Percentiles rank a stretch among this genome's conserved stretches.
These are phyloP conservation scores for Dorcus hopei DNA, from an alignment of 2,888 invertebrate species.

Conservation along the genomic window DNA sequence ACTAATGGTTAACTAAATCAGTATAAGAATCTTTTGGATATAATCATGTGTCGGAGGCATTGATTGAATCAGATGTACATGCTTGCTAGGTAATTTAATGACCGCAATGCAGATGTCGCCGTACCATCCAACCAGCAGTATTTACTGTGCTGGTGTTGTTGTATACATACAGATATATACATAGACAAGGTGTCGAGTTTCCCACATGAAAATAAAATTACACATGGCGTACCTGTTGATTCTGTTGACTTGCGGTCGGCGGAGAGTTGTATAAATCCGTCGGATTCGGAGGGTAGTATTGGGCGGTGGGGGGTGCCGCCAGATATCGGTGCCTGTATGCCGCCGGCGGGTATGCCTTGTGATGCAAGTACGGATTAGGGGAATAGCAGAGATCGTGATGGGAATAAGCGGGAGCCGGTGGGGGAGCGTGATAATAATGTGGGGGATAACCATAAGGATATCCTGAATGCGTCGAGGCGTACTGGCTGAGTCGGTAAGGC, in stretches of 20 bases:
- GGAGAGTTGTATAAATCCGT: constrained; percentile 52
- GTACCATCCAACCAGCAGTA: too few species aligned
- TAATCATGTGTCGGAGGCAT: too few species aligned
- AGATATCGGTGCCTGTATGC: constrained; percentile 40
- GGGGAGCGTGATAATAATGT: constrained; percentile 53
- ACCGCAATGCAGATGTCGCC: background rate
- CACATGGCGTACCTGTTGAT: constrained; percentile 35
- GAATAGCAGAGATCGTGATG: constrained; percentile 55
- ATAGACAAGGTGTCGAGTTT: background rate
- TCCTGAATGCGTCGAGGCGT: constrained; percentile 41
- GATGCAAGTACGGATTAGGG: constrained; percentile 43
- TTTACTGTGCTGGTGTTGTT: too few species aligned
- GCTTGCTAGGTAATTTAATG: too few species aligned
- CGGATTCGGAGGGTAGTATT: constrained; percentile 54
- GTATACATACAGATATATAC: too few species aligned
- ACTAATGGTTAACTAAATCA: too few species aligned
- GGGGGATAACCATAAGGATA: constrained; percentile 44
- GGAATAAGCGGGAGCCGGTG: constrained; percentile 40
- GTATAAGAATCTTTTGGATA: too few species aligned
- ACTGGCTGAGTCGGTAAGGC: constrained; percentile 52
- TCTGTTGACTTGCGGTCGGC: constrained; percentile 42
- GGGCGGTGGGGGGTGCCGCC: constrained; percentile 41
- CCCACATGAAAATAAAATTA: background rate
- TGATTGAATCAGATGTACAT: too few species aligned
- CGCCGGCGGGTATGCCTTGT: constrained; percentile 40